A percentile compares a stretch with the other conserved stretches of the same genome.
phyloP scores from a whole-genome alignment of 2,888 invertebrate genomes.

The Apodemia mormo region DNA sequence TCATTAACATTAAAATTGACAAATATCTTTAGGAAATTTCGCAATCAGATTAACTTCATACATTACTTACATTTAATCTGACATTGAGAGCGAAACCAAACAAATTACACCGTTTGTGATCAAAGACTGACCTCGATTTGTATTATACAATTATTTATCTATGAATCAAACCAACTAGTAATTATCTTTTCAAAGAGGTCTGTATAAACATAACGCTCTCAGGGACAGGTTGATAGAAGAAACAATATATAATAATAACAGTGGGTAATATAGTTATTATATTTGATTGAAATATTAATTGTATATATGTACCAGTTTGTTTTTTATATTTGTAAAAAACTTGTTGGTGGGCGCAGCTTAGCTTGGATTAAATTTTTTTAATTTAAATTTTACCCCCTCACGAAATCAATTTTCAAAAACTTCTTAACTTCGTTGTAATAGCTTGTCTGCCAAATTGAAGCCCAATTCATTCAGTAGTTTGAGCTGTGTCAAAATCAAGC shows the following conservation, averaged over 20 bases:
- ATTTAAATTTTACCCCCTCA: no score
- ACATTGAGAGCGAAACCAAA: not conserved
- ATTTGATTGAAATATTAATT: constrained; percentile 14
- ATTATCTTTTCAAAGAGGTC: constrained; percentile 15
- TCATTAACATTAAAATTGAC: not conserved
- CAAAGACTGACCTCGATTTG: not conserved
- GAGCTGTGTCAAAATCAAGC: no score
- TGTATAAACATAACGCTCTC: constrained; percentile 4
- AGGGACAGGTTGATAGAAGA: constrained; percentile 10
- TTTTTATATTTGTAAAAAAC: no score
- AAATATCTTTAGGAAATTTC: not conserved
- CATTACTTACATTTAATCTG: not conserved
- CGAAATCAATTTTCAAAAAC: no score
- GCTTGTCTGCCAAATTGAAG: no score
- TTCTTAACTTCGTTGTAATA: no score
- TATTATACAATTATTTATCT: constrained; percentile 12
- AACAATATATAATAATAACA: constrained; percentile 13
- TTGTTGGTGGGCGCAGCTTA: no score
- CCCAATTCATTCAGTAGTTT: no score
- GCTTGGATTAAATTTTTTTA: no score
- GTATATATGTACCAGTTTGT: not conserved
- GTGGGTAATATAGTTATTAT: constrained; percentile 1
- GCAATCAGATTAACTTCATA: not conserved
- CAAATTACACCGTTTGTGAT: constrained; percentile 6
- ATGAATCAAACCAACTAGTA: constrained; percentile 1